phyloP scores from a whole-genome alignment of 37 sponge, comb jelly and placozoan genomes.

The Beroe forskalii region DNA sequence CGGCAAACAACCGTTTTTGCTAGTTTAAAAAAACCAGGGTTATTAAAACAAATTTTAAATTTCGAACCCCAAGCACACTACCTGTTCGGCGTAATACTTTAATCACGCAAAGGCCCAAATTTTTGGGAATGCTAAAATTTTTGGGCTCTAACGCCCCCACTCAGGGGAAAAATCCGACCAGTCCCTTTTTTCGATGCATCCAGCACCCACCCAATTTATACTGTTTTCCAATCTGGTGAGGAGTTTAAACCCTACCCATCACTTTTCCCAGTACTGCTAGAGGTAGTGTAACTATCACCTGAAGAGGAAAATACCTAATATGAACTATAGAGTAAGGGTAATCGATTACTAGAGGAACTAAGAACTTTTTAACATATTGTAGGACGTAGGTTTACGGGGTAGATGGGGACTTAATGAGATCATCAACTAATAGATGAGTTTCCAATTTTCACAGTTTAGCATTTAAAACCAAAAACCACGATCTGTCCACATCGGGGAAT shows the following conservation, averaged over 20 bases:
- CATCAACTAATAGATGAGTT: no score
- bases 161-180: neutral
- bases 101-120: neutral
- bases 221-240: constrained; percentile 76
- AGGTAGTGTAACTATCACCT: constrained; percentile 87
- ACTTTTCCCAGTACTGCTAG: constrained; percentile 76
- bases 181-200: constrained; percentile 80
- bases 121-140: constrained; percentile 31
- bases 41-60: no score
- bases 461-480: no score
- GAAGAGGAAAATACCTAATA: neutral
- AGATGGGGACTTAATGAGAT: no score
- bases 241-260: constrained; percentile 76
- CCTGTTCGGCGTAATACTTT: constrained; percentile 12
- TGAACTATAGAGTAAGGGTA: no score
- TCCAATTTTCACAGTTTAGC: no score
- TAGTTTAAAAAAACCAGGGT: no score
- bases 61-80: constrained; percentile 26
- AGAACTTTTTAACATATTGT: no score
- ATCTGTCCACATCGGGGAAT: no score
- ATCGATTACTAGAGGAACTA: no score
- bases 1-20: no score
- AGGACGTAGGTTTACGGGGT: no score
- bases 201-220: constrained; percentile 76
- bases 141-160: constrained; percentile 16